Percentiles rank a stretch among this genome's conserved stretches.
phyloP scores from a whole-genome alignment of 2,113 vertebrate species.

The Helogale parvula region DNA sequence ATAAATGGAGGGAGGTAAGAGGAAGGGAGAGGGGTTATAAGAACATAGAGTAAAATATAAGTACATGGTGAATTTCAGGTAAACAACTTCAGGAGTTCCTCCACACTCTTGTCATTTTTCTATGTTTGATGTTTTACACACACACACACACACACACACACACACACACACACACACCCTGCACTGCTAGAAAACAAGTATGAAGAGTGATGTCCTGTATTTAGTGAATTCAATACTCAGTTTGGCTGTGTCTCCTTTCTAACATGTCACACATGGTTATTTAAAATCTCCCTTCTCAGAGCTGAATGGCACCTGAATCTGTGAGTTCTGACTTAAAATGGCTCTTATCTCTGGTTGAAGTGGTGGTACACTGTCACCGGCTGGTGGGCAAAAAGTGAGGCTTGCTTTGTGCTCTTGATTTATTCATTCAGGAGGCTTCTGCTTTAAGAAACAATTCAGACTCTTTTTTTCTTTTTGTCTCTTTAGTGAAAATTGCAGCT shows the following conservation, averaged over 20 bases:
- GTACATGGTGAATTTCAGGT: neutral
- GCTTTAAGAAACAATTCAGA: neutral
- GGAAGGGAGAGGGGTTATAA: neutral
- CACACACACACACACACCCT: neutral
- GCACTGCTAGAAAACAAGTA: neutral
- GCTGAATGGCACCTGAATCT: neutral
- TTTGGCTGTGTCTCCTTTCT: neutral
- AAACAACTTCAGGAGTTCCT: neutral
- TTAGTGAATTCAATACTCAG: neutral
- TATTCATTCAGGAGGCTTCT: neutral
- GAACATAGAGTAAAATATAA: neutral
- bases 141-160: neutral
- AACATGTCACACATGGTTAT: neutral
- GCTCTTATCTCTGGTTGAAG: too few species aligned
- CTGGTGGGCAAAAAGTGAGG: accelerated
- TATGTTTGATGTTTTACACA: neutral
- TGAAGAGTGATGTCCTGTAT: neutral
- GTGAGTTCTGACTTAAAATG: neutral
- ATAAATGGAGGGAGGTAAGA: neutral
- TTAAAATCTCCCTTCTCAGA: neutral
- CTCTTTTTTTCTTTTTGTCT: neutral
- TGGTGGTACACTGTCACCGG: neutral
- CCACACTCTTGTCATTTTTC: neutral
- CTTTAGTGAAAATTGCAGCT: conserved; percentile 40
- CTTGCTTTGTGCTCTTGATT: neutral